Evolutionary conservation across 2,113 vertebrate species (phyloP).

Genomic region (Cervus canadensis): DNA sequence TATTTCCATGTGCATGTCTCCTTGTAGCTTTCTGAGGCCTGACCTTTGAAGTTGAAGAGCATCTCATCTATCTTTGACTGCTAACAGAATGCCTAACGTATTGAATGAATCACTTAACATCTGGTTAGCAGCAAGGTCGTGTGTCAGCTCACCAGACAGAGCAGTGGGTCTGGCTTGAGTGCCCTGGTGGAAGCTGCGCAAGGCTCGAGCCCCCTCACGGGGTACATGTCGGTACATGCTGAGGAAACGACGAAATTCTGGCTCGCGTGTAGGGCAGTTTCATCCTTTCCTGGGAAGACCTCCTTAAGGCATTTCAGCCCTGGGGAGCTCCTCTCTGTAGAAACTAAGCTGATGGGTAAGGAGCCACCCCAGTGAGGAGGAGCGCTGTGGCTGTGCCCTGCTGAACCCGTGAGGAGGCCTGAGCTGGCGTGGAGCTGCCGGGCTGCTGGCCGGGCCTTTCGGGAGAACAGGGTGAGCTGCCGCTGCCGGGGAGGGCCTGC

Average conservation of each 20-base stretch:
- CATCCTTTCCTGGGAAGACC: not conserved
- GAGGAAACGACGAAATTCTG: not conserved
- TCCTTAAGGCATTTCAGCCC: not conserved
- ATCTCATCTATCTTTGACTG: not conserved
- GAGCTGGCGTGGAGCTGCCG: not conserved
- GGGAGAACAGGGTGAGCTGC: not conserved
- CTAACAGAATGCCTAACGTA: not conserved
- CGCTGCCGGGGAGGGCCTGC: not conserved
- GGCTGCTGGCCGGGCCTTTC: not conserved
- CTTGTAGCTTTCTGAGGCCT: not conserved
- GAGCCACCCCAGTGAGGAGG: not conserved
- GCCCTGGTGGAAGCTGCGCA: not conserved
- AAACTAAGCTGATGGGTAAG: not conserved
- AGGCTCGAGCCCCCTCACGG: not conserved
- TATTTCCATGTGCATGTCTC: not conserved
- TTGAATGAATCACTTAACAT: not conserved
- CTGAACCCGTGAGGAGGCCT: not conserved
- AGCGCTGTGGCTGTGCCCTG: not conserved
- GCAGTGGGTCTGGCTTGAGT: not conserved
- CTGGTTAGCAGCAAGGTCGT: not conserved
- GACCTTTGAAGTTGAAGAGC: not conserved
- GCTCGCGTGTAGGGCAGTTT: not conserved
- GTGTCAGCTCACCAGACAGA: accelerated
- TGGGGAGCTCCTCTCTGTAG: too few relatives aligned
- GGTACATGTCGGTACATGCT: not conserved